Base-by-base conservation (phyloP, 2,888 invertebrate species). In the Lapara coniferarum region DNA sequence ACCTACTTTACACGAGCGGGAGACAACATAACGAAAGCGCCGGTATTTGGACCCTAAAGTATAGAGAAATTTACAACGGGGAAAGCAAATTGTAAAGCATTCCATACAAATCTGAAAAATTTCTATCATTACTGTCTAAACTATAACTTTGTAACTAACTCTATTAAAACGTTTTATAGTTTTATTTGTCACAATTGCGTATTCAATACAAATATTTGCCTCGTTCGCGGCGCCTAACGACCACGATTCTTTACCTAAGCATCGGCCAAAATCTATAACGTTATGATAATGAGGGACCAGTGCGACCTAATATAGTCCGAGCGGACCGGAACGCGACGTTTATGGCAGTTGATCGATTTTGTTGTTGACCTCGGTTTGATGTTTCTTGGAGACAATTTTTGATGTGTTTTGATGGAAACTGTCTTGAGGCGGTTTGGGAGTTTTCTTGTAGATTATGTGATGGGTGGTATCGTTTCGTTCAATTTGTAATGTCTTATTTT, bases 341-440 rank as follows among this genome's bases (percentile, higher is more conserved):
- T 46, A 59, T 16, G 67, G 55, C 8, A 56, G 44, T 16, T 67
- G 56, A 67, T 67, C 19, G 51, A 66, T 52, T 66, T 53, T 30
- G 66, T 14, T 5, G 59, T 16, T 59, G 59, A 46, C 59, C 59
- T 59, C 46, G 59, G 10, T 8, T 14, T 46, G 16, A 4, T 59
- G 44, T 46, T 44, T 59, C 5, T 46, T 46, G 46, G 14, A 37
- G 57, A 57, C 57, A 10, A 57, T 37, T 37, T 37, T 37, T 37
- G 37, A 37, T 37, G 37, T 37, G 37, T 37, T 37, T 37, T 37
- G 37, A 37, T 37, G 37, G 37, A 4, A 37, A 37, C 37, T 37
- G 37, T 37, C 37, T 37, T 37, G 8, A 3, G 37, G 37, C 37
- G 37, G 37, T 7, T 37, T 37, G 5, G 37, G 37, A n/a, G 37